Evolutionary conservation across 2,797 vertebrate species (phyloP).

Genomic region (Phalanger gymnotis): DNA sequence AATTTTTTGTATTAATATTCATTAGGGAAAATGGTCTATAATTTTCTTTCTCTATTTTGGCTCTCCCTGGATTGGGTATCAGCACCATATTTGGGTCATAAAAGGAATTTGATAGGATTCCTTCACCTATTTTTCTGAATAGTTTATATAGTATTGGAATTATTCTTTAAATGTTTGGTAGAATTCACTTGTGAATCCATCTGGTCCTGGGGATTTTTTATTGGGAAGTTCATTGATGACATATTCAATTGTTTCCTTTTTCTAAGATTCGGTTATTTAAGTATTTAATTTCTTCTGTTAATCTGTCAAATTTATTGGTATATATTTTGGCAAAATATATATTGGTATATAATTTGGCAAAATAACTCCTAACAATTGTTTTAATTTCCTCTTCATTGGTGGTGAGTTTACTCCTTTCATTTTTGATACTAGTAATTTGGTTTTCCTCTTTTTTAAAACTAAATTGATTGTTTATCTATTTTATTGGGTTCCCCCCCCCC

Average conservation of each 20-base stretch:
- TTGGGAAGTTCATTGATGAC: neutral
- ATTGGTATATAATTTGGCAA: neutral
- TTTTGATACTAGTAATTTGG: neutral
- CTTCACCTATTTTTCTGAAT: neutral
- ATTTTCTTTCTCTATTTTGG: neutral
- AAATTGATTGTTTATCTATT: neutral
- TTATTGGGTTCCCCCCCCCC: too few relatives aligned
- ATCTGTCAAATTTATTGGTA: neutral
- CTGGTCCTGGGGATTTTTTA: neutral
- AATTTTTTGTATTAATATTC: neutral
- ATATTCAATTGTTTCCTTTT: neutral
- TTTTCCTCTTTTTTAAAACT: neutral
- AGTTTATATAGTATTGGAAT: neutral
- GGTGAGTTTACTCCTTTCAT: neutral
- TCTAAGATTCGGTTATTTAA: neutral
- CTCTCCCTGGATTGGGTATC: neutral
- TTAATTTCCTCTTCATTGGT: neutral
- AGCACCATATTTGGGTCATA: neutral
- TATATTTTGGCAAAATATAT: neutral
- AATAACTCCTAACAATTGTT: neutral
- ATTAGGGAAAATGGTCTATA: neutral
- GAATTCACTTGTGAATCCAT: neutral
- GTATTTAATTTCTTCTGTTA: neutral
- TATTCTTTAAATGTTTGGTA: neutral
- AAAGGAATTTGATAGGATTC: neutral